A percentile compares a stretch with the other conserved stretches of the same genome.
phyloP scores from a whole-genome alignment of 2,113 vertebrate genomes.

The Lophotis ruficrista region DNA sequence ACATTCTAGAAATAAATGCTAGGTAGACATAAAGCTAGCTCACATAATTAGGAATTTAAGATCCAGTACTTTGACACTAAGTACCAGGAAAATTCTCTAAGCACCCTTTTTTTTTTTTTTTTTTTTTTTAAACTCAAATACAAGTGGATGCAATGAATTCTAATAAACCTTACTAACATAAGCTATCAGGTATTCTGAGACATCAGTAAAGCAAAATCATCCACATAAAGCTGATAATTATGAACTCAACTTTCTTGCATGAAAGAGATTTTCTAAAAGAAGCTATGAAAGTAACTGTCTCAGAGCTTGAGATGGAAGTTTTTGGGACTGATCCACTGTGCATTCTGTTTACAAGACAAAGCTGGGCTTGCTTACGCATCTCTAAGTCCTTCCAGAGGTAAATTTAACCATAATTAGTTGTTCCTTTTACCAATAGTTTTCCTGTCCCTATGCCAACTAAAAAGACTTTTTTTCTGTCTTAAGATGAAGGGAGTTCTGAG shows the following conservation, averaged over 20 bases:
- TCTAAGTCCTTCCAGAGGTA: not conserved
- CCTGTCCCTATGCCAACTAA: not conserved
- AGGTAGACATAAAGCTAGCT: not conserved
- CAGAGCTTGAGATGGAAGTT: not conserved
- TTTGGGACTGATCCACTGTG: not conserved
- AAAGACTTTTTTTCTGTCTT: not conserved
- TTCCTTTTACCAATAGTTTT: not conserved
- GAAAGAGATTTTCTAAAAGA: not conserved
- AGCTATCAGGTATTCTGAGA: not conserved
- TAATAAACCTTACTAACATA: not conserved
- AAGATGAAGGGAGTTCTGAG: conserved; percentile 23
- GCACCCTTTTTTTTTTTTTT: not conserved
- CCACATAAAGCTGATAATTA: not conserved
- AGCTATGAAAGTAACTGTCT: not conserved
- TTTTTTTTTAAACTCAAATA: not conserved
- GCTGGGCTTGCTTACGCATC: not conserved
- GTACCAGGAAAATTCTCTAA: not conserved
- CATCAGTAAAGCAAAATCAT: not conserved
- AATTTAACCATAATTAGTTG: not conserved
- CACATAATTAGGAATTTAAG: not conserved
- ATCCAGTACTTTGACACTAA: not conserved
- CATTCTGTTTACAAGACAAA: not conserved
- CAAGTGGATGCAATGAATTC: not conserved
- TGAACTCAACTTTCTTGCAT: not conserved
- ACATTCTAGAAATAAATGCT: not conserved